A percentile compares a stretch with the other conserved stretches of the same genome.
phyloP scores from a whole-genome alignment of 2,888 invertebrate species.

The Chrysopilus asiliformis region DNA sequence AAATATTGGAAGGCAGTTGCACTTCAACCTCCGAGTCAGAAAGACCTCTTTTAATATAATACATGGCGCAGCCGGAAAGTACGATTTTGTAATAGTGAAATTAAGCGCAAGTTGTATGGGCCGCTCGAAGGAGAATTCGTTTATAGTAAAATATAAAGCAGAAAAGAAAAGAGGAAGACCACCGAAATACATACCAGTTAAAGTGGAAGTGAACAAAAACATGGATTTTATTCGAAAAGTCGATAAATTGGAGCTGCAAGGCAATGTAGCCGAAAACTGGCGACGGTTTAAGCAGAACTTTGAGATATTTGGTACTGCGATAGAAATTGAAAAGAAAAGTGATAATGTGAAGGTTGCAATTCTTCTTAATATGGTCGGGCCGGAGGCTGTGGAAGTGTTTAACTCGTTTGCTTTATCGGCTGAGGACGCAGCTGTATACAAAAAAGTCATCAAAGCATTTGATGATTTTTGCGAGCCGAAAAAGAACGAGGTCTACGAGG shows the following conservation, averaged over 20 bases:
- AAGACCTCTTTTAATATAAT: too few species aligned
- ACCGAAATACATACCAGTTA: too few species aligned
- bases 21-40: too few species aligned
- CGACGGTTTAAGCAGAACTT: constrained; percentile 15
- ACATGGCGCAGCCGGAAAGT: too few species aligned
- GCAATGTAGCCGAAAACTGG: constrained; percentile 14
- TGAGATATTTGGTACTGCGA: constrained; percentile 14
- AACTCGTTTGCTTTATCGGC: constrained; percentile 15
- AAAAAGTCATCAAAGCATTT: constrained; percentile 13
- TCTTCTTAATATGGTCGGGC: constrained; percentile 15
- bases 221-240: too few species aligned
- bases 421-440: constrained; percentile 10
- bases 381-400: constrained; percentile 16
- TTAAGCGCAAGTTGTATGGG: too few species aligned
- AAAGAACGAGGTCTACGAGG: constrained; percentile 6
- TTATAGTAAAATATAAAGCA: too few species aligned
- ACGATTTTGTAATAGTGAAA: too few species aligned
- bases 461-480: constrained; percentile 7
- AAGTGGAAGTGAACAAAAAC: too few species aligned
- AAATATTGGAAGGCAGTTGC: too few species aligned
- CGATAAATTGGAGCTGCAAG: background rate
- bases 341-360: constrained; percentile 15
- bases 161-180: too few species aligned
- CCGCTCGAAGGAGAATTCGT: too few species aligned
- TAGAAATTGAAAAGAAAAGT: constrained; percentile 12